Conservation (phyloP, 2,797 vertebrate genomes). For the Agapornis canus region DNA sequence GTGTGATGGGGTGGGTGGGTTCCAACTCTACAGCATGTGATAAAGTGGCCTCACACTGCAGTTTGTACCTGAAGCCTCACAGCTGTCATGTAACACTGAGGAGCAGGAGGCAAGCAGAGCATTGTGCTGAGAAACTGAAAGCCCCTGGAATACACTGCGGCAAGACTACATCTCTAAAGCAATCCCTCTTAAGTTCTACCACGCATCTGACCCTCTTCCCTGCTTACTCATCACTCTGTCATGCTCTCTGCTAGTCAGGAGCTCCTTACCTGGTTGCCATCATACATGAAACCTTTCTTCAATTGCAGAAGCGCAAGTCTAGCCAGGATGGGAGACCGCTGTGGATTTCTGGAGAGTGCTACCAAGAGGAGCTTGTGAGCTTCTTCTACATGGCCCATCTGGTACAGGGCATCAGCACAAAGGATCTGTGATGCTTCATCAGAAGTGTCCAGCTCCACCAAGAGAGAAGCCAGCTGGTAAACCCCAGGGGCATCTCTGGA, state of each 20-base stretch:
- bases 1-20: neutral
- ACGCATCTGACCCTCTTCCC: neutral
- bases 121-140: neutral
- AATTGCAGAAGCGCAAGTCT: conserved; percentile 90
- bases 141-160: neutral
- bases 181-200: neutral
- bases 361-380: conserved; percentile 85
- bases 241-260: neutral
- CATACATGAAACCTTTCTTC: conserved; percentile 86
- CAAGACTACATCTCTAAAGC: neutral
- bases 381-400: conserved; percentile 84
- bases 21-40: neutral
- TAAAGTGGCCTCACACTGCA: neutral
- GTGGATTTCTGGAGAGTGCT: conserved; percentile 74
- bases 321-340: conserved; percentile 82
- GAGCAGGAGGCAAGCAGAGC: neutral
- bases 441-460: conserved; percentile 85
- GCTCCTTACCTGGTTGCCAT: conserved; percentile 87
- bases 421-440: conserved; percentile 82
- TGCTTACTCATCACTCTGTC: neutral
- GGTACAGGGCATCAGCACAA: conserved; percentile 90
- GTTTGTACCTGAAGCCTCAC: neutral
- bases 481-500: conserved; percentile 85
- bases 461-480: conserved; percentile 84
- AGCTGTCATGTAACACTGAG: neutral